Conservation (phyloP, 2,888 invertebrate genomes). For the Drosophila algonquin region DNA sequence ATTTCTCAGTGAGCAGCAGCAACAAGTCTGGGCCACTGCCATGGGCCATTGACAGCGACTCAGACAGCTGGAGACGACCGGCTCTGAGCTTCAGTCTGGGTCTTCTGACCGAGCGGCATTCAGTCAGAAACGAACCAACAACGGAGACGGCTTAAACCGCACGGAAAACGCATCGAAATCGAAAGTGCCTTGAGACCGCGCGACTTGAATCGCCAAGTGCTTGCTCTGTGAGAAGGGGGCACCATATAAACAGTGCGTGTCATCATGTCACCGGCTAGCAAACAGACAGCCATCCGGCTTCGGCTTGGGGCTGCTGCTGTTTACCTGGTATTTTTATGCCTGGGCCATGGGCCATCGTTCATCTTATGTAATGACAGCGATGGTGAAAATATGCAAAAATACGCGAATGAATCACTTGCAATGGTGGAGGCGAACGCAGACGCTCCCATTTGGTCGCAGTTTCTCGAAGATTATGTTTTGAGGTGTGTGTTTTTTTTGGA, state of each 20-base stretch:
- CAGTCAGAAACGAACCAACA: slow-evolving; percentile 22
- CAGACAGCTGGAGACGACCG: slow-evolving; percentile 13
- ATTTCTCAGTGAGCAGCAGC: slow-evolving; percentile 61
- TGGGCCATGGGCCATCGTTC: slow-evolving; percentile 44
- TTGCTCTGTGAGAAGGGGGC: slow-evolving; percentile 13
- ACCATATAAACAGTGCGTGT: slow-evolving; percentile 42
- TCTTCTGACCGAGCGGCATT: neutral
- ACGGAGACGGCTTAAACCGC: slow-evolving; percentile 34
- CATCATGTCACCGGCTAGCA: slow-evolving; percentile 51
- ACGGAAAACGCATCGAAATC: slow-evolving; percentile 56
- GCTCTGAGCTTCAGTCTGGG: slow-evolving; percentile 27
- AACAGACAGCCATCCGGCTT: slow-evolving; percentile 38
- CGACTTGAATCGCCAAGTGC: slow-evolving; percentile 56
- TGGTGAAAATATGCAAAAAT: slow-evolving; percentile 69
- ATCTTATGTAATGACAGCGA: slow-evolving; percentile 75
- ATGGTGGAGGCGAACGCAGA: slow-evolving; percentile 27
- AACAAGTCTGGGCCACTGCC: slow-evolving; percentile 49
- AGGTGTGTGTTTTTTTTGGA: slow-evolving; percentile 72
- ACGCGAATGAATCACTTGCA: slow-evolving; percentile 71
- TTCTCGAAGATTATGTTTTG: slow-evolving; percentile 88
- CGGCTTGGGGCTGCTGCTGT: slow-evolving; percentile 48
- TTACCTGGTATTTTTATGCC: slow-evolving; percentile 59
- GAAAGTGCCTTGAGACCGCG: slow-evolving; percentile 62
- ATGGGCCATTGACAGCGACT: slow-evolving; percentile 41
- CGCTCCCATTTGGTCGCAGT: slow-evolving; percentile 85